Evolutionary conservation across 1,140 invertebrate genomes (phyloP).

Genomic region (Gyrodactylus bullatarudis): DNA sequence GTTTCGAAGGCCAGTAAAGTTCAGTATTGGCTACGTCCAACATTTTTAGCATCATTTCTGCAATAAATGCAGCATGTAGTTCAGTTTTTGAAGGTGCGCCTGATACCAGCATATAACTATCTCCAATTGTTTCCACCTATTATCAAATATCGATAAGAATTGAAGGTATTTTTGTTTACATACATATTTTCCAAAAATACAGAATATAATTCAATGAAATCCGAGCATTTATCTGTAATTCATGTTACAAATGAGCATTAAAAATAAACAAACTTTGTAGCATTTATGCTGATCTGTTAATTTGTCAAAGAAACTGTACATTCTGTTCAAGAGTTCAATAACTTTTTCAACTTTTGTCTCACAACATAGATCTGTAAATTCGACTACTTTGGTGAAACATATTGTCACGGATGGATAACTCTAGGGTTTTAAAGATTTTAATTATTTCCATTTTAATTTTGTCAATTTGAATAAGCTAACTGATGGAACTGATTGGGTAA

Average conservation of each 20-base stretch:
- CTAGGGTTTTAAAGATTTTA: background rate
- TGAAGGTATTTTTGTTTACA: background rate
- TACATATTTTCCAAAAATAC: background rate
- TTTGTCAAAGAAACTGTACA: conserved; percentile 22
- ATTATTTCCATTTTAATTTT: background rate
- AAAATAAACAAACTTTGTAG: conserved; percentile 67
- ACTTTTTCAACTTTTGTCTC: conserved; percentile 17
- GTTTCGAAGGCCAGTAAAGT: conserved; percentile 58
- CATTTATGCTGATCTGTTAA: conserved; percentile 66
- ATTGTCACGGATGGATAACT: conserved; percentile 15
- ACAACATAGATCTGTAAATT: conserved; percentile 16
- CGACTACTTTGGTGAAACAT: conserved; percentile 18
- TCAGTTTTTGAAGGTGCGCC: conserved; percentile 33
- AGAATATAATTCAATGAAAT: too few species aligned
- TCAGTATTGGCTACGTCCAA: conserved; percentile 49
- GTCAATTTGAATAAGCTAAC: background rate
- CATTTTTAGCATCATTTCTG: conserved; percentile 26
- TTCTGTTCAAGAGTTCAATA: conserved; percentile 16
- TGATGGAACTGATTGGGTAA: too few species aligned
- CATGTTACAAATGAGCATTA: too few species aligned
- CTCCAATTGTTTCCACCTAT: conserved; percentile 91
- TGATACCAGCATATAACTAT: conserved; percentile 94
- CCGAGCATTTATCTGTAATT: too few species aligned
- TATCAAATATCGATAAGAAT: conserved; percentile 2
- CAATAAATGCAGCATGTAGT: conserved; percentile 15